Conservation (phyloP, 2,797 vertebrate species). For the Enteromius trimaculatus region DNA sequence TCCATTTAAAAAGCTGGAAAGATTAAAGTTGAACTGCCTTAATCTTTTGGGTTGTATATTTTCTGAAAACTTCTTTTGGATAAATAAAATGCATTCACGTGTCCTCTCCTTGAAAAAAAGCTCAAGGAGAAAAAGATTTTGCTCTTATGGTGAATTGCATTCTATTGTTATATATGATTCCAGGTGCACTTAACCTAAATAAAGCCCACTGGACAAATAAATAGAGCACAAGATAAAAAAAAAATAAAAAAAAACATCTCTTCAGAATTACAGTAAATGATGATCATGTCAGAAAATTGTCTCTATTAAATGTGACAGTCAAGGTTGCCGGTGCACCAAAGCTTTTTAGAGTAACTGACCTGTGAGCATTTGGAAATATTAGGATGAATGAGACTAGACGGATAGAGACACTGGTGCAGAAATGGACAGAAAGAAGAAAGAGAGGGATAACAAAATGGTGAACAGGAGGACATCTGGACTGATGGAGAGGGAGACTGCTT, state of each 20-base stretch:
- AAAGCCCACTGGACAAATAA: constrained; percentile 4
- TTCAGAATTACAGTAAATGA: constrained; percentile 21
- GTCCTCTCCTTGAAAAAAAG: constrained; percentile 19
- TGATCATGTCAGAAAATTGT: constrained; percentile 6
- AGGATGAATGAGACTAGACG: constrained; percentile 6
- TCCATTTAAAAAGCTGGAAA: not conserved
- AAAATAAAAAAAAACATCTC: not conserved
- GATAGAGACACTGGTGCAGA: not conserved
- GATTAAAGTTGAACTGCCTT: not conserved
- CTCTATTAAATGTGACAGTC: constrained; percentile 27
- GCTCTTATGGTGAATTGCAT: constrained; percentile 5
- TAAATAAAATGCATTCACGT: constrained; percentile 20
- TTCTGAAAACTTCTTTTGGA: not conserved
- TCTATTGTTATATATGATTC: constrained; percentile 7
- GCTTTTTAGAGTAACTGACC: constrained; percentile 31
- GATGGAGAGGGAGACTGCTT: constrained; percentile 11
- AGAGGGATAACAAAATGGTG: constrained; percentile 8
- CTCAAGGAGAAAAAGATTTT: not conserved
- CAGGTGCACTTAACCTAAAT: not conserved
- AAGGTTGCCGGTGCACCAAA: not conserved
- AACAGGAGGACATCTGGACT: not conserved
- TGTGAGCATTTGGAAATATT: not conserved
- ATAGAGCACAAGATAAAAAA: not conserved
- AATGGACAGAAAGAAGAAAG: not conserved
- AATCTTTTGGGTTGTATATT: not conserved